These are phyloP conservation scores for Portevinia maculata DNA, from an alignment of 2,888 invertebrate genomes.

Conservation along the genomic window DNA sequence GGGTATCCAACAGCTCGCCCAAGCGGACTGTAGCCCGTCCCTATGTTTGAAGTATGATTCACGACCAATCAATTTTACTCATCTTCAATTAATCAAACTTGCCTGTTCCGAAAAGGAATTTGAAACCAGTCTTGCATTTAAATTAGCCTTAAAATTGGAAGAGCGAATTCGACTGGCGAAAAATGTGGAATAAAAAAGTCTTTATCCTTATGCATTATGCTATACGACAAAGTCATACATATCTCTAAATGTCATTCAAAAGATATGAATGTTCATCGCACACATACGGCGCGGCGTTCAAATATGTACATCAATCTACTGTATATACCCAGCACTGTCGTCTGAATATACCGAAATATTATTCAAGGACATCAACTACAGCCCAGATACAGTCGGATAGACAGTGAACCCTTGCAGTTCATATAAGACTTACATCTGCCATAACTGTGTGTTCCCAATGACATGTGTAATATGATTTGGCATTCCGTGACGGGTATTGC, in stretches of 20 bases:
- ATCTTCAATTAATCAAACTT: too few relatives aligned
- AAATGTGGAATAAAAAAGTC: too few relatives aligned
- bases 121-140: too few relatives aligned
- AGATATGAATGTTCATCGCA: conserved; percentile 59
- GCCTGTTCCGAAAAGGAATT: too few relatives aligned
- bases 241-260: conserved; percentile 71
- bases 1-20: too few relatives aligned
- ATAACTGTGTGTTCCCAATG: conserved; percentile 63
- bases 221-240: conserved; percentile 70
- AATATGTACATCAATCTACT: neutral
- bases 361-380: conserved; percentile 68
- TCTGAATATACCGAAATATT: too few relatives aligned
- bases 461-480: conserved; percentile 74
- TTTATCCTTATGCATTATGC: conserved; percentile 60
- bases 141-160: too few relatives aligned
- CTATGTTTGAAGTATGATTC: too few relatives aligned
- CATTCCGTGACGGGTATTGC: conserved; percentile 74
- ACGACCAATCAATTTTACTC: too few relatives aligned
- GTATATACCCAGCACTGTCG: too few relatives aligned
- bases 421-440: conserved; percentile 42
- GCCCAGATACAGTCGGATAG: conserved; percentile 23
- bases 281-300: conserved; percentile 26
- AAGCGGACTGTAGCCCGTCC: too few relatives aligned
- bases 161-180: too few relatives aligned
- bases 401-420: conserved; percentile 55